Percentiles rank a stretch among this genome's conserved stretches.
Evolutionary conservation across 2,888 invertebrate species (phyloP).

Genomic region (Heliconius aoede): DNA sequence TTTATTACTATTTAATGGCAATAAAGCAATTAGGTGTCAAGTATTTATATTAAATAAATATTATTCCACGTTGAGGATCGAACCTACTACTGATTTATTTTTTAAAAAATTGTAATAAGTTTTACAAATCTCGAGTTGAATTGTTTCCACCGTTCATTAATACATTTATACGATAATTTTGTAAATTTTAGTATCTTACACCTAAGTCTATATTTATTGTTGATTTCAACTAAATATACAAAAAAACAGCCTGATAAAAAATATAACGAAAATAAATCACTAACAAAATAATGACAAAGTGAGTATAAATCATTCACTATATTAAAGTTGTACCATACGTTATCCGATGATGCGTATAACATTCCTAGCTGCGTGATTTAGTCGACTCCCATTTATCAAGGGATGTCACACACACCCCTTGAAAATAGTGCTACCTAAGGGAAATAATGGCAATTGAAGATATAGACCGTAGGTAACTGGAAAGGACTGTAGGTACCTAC

Average conservation of each 20-base stretch:
- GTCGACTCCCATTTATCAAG: conserved; percentile 67
- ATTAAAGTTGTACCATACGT: conserved; percentile 64
- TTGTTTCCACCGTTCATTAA: too few species aligned
- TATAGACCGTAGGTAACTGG: conserved; percentile 9
- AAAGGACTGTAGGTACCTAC: not conserved
- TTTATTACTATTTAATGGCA: not conserved
- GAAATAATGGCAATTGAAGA: conserved; percentile 32
- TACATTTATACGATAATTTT: too few species aligned
- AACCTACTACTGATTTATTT: too few species aligned
- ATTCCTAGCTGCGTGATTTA: conserved; percentile 67
- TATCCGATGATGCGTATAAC: conserved; percentile 67
- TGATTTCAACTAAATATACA: not conserved
- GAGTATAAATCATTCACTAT: conserved; percentile 44
- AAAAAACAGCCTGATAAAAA: not conserved
- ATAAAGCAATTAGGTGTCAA: not conserved
- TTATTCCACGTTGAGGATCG: too few species aligned
- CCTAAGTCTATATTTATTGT: too few species aligned
- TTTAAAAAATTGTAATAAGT: too few species aligned
- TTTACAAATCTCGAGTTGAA: too few species aligned
- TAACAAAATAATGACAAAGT: conserved; percentile 15
- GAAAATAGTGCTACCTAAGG: conserved; percentile 43
- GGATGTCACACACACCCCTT: conserved; percentile 65
- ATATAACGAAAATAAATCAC: not conserved
- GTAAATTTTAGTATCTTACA: too few species aligned
- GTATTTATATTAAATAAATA: not conserved